Evolutionary conservation across 2,797 vertebrate genomes (phyloP), one percentile per base, ranked within the genome.

Genomic region (Antrozous pallidus): DNA sequence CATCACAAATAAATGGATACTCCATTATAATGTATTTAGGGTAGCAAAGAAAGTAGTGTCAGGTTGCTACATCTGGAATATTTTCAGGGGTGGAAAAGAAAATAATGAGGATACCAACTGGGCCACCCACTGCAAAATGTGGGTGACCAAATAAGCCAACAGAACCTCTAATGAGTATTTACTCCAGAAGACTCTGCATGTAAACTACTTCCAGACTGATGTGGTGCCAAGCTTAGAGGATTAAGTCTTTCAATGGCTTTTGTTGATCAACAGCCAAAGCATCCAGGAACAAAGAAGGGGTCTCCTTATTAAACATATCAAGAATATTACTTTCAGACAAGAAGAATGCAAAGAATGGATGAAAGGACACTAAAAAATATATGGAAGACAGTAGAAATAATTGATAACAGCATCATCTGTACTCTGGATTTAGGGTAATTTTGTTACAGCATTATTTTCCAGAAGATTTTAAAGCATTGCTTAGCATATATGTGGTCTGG

Each of bases 101-200:
- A 97, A 96, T 94, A 97, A 97, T 4, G 40, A 95, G 84, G 96
- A 96, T 97, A 96, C 97, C 5, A 94, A 97, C 94, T 96, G 63
- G 98, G 97, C 98, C 98, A 98, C 98, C 98, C 98, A 98, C 98
- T 97, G 79, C 93, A 97, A 95, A 97, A 96, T 97, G 97, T 93
- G 97, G 97, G 97, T 98, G 97, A 98, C 98, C 96, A 94, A 51
- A 89, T 92, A 85, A 98, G 94, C 94, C 90, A 97, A 95, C 26
- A 8, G 96, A 67, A 77, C 40, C 93, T 95, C 96, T 98, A 98
- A 97, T 97, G 97, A 94, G 67, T 98, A 97, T 98, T 98, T 98
- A 97, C 97, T 98, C 96, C 95, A 96, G 97, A 97, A 80, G 54
- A 77, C 94, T 93, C 95, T 96, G 95, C 97, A 97, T 97, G 97